Base-by-base conservation (phyloP, 1,140 invertebrate species). In the Brachionus calyciflorus region DNA sequence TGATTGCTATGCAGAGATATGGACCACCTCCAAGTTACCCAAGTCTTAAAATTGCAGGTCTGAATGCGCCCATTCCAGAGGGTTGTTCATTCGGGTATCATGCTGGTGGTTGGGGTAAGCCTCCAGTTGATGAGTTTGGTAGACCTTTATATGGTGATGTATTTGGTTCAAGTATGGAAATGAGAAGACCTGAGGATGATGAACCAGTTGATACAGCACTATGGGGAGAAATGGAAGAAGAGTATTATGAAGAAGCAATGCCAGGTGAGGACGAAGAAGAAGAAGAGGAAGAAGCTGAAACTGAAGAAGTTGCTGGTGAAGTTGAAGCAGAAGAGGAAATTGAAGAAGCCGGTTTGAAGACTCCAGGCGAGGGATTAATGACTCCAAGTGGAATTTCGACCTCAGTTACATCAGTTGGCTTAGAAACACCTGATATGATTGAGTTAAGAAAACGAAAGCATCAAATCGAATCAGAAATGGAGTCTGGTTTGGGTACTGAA, bases 1-100 rank as follows among this genome's bases (percentile, higher is more conserved):
- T 99, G 24, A 99, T 99, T 86, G 97, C 97, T 4, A 99, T 99
- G 91, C 97, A 99, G 85, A 89, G 96, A 79, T 99, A 99, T 85
- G 97, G 97, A 0, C 97, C 97, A 5, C 97, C 97, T 3, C 97
- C 97, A 0, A 98, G 94, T 48, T 99, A 99, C 87, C 97, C 97
- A 1, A 98, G 97, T 87, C 86, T 99, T 0, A 98, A 98, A 85
- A 96, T 99, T 81, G 93, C 96, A 10, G 89, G 90, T 46, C 87
- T 99, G 1, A 86, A 85, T 81, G 83, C 83, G 44, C 82, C 84
- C 4, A 85, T 86, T 75, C 85, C 85, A 60, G 84, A 85, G 60
- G 91, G 92, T 6, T 98, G 96, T 83, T 92, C 93, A 0, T 99
- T 99, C 86, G 96, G 96, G 30, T 99, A 99, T 84, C 96, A 99